Evolutionary conservation across 2,888 invertebrate species (phyloP).

Genomic region (Microctonus aethiopoides): DNA sequence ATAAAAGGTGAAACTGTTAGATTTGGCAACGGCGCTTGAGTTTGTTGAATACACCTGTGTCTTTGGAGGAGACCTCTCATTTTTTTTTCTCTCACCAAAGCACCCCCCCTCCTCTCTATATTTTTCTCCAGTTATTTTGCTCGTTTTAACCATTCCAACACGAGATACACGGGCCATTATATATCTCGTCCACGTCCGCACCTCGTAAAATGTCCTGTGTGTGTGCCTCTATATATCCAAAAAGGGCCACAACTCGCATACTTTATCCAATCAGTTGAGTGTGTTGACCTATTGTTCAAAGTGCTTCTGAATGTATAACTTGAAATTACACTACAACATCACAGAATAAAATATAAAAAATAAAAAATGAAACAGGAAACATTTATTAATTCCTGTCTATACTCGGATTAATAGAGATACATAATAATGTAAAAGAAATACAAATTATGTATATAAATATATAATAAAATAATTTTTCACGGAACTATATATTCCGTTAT

Average conservation of each 20-base stretch:
- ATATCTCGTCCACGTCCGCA: conserved; percentile 40
- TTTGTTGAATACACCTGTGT: conserved; percentile 39
- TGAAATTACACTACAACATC: not conserved
- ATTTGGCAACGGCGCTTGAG: conserved; percentile 40
- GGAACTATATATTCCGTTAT: conserved; percentile 13
- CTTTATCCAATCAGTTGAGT: not conserved
- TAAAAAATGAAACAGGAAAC: not conserved
- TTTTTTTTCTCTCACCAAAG: conserved; percentile 17
- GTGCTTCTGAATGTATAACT: not conserved
- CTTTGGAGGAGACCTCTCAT: conserved; percentile 3
- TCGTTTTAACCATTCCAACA: conserved; percentile 32
- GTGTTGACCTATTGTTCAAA: not conserved
- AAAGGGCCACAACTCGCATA: conserved; percentile 1
- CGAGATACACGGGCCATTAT: conserved; percentile 37
- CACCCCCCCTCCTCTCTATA: too few relatives aligned
- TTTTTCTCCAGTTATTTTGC: conserved; percentile 31
- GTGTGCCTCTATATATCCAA: conserved; percentile 1
- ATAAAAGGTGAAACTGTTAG: conserved; percentile 9
- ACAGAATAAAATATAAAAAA: too few relatives aligned
- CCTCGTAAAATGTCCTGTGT: conserved; percentile 46
- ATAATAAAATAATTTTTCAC: not conserved
- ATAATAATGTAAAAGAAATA: not conserved
- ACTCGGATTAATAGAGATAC: not conserved
- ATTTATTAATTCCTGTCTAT: not conserved
- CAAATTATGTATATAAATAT: not conserved